Evolutionary conservation across 2,797 vertebrate species (phyloP), one percentile per base, ranked within the genome.

Genomic region (Denticeps clupeoides): DNA sequence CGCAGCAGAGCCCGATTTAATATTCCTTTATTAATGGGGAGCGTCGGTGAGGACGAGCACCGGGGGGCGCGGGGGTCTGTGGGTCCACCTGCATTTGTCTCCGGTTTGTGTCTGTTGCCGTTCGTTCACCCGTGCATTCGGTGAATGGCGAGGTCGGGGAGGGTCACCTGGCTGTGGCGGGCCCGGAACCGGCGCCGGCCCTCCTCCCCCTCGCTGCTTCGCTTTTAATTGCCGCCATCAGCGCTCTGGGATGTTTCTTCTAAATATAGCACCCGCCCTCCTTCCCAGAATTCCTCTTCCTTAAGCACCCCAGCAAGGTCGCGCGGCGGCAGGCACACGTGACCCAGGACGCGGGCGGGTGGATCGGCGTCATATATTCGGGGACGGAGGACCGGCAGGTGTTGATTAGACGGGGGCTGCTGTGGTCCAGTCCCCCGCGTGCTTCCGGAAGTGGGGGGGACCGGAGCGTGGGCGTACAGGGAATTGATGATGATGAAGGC

Each of bases 391-490:
- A 60, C 35, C 64, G 72, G 65, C 71, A 73, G 71, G 64, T 74
- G 73, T 74, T 78, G 73, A 78, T 75, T 74, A 74, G 71, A 74
- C 63, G 50, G 59, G 71, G 68, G 55, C 61, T 70, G 63, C 71
- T 74, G 67, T 62, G 67, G 48, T 58, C 57, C 59, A 69, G 54
- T 70, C 67, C 64, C 67, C 41, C 11, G 22, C 67, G 71, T 62
- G 64, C 56, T 67, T 65, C 65, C 58, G 43, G 53, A 59, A 59
- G 66, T 56, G 59, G 50, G 59, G 53, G 57, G 67, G 63, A 69
- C 51, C 50, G 44, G 51, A 60, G 51, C 50, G 48, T 45, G 49
- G 33, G 41, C 26, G 47, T 32, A 56, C 47, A 18, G 32, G 41
- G 42, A 23, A n/a, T n/a, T n/a, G n/a, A n/a, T n/a, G n/a, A n/a